Conservation (phyloP, 2,797 vertebrate species). For the Apogon talboti region DNA sequence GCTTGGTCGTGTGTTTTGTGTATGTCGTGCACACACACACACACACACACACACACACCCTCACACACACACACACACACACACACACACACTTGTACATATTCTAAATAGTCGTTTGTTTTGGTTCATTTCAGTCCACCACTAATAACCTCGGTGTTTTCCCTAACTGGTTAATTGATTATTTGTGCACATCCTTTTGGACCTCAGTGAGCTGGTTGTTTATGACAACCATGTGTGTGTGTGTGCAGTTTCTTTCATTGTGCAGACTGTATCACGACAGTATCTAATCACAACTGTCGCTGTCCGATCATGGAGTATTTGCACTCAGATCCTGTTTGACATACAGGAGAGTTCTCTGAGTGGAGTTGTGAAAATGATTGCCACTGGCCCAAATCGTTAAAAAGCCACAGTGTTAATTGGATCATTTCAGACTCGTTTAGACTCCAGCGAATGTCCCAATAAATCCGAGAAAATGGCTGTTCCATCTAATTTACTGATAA, state of each 20-base stretch:
- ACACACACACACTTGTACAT: too few relatives aligned
- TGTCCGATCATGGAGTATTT: background rate
- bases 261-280: background rate
- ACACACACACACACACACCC: too few relatives aligned
- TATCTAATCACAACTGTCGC: constrained; percentile 4
- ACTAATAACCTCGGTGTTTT: too few relatives aligned
- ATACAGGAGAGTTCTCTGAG: constrained; percentile 6
- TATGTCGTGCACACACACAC: too few relatives aligned
- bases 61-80: too few relatives aligned
- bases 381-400: constrained; percentile 47
- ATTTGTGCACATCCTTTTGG: too few relatives aligned
- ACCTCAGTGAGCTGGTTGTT: too few relatives aligned
- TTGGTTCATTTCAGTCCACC: too few relatives aligned
- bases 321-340: background rate
- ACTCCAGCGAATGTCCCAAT: constrained; percentile 49
- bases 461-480: constrained; percentile 47
- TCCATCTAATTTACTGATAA: constrained; percentile 40
- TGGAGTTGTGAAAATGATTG: constrained; percentile 21
- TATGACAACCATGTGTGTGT: too few relatives aligned
- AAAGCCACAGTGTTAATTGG: constrained; percentile 58
- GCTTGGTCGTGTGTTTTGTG: too few relatives aligned
- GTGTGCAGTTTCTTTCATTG: background rate
- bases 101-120: too few relatives aligned
- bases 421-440: constrained; percentile 62
- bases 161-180: too few relatives aligned